These are phyloP conservation scores for Taenioides sp. DNA, from an alignment of 2,797 vertebrate species.

Conservation along the genomic window DNA sequence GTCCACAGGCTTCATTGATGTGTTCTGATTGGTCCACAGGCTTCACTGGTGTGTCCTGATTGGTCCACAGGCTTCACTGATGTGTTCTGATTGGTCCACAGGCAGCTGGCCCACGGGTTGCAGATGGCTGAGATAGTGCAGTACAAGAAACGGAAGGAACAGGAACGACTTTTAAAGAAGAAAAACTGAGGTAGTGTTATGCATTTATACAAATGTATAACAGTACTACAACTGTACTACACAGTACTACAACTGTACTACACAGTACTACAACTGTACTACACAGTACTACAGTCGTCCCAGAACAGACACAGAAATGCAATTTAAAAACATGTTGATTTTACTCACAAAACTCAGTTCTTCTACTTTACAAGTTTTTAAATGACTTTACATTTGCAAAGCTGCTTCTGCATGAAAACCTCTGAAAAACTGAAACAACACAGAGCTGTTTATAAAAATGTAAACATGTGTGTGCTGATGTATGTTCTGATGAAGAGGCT, in stretches of 20 bases:
- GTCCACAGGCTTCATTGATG: too few relatives aligned
- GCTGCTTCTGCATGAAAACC: not conserved
- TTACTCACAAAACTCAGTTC: conserved; percentile 70
- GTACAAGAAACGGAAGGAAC: conserved; percentile 82
- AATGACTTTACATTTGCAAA: conserved; percentile 8
- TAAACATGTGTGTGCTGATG: not conserved
- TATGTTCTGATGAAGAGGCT: not conserved
- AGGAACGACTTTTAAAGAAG: conserved; percentile 81
- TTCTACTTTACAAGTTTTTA: conserved; percentile 74
- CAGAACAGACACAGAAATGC: conserved; percentile 20
- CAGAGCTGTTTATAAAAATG: not conserved
- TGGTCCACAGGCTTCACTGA: not conserved
- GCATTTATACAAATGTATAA: conserved; percentile 77
- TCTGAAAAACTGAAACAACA: not conserved
- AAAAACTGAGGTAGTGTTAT: conserved; percentile 86
- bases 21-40: too few relatives aligned
- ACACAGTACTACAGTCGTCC: not conserved
- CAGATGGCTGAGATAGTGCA: conserved; percentile 85
- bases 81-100: conserved; percentile 63
- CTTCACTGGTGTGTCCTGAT: too few relatives aligned
- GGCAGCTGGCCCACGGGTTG: conserved; percentile 83
- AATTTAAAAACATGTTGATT: not conserved
- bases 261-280: not conserved
- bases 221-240: conserved; percentile 51
- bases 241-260: not conserved